Evolutionary conservation across 2,113 vertebrate genomes (phyloP).

Genomic region (Globicephala melas): DNA sequence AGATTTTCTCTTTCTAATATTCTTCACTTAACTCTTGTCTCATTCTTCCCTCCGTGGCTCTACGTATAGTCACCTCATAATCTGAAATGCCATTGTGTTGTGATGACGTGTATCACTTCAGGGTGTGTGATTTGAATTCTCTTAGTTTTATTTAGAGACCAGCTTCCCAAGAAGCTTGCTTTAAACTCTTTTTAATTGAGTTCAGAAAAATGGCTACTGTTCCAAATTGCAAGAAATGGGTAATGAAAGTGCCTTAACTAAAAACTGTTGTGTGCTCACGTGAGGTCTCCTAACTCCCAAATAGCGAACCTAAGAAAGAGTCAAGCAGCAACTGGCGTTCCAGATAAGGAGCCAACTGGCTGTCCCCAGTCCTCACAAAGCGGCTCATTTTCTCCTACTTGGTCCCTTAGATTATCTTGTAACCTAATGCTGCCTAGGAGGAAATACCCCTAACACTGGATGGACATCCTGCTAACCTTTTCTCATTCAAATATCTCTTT

Average conservation of each 20-base stretch:
- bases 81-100: not conserved
- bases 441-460: not conserved
- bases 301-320: not conserved
- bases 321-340: not conserved
- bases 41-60: not conserved
- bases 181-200: constrained; percentile 26
- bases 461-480: not conserved
- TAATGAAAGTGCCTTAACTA: constrained; percentile 20
- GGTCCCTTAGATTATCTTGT: not conserved
- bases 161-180: constrained; percentile 1
- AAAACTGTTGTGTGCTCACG: not conserved
- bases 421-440: not conserved
- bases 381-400: not conserved
- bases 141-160: constrained; percentile 19
- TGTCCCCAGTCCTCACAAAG: not conserved
- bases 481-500: not conserved
- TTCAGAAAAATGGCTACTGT: constrained; percentile 17
- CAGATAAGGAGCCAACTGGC: not conserved
- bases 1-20: not conserved
- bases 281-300: not conserved
- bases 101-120: not conserved
- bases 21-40: not conserved
- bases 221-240: constrained; percentile 1
- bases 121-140: not conserved
- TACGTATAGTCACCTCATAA: not conserved